phyloP scores from a whole-genome alignment of 2,888 invertebrate genomes.

The Drosophila nr. perissopoda region DNA sequence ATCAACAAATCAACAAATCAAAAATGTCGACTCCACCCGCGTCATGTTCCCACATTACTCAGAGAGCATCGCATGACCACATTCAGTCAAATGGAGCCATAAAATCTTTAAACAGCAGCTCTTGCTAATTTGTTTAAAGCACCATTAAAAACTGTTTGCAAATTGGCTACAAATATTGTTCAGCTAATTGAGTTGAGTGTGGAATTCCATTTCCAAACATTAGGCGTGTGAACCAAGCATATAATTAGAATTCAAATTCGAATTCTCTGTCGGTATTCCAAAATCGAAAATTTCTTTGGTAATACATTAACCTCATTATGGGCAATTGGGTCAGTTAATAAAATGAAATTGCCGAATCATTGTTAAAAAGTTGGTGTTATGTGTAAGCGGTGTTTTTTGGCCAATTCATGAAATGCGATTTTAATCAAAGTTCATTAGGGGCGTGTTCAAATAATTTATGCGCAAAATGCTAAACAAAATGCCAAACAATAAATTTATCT shows the following conservation, averaged over 20 bases:
- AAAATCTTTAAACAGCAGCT: slow-evolving; percentile 62
- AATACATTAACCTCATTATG: slow-evolving; percentile 9
- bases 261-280: slow-evolving; percentile 12
- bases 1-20: slow-evolving; percentile 10
- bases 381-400: slow-evolving; percentile 8
- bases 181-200: slow-evolving; percentile 46
- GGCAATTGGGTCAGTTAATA: slow-evolving; percentile 61
- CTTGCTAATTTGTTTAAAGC: slow-evolving; percentile 64
- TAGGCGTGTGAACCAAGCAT: slow-evolving; percentile 56
- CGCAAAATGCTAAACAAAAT: slow-evolving; percentile 70
- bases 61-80: slow-evolving; percentile 33
- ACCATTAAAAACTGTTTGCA: slow-evolving; percentile 57
- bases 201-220: slow-evolving; percentile 23
- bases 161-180: slow-evolving; percentile 51
- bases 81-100: slow-evolving; percentile 46
- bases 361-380: slow-evolving; percentile 30
- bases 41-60: slow-evolving; percentile 68
- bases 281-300: slow-evolving; percentile 15
- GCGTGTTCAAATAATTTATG: slow-evolving; percentile 66
- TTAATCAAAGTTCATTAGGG: slow-evolving; percentile 64
- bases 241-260: slow-evolving; percentile 42
- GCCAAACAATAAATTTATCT: slow-evolving; percentile 23
- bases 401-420: slow-evolving; percentile 56
- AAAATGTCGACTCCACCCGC: slow-evolving; percentile 40
- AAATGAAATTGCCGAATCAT: slow-evolving; percentile 68